Evolutionary conservation across 2,113 vertebrate species (phyloP), one percentile per base, ranked within the genome.

Genomic region (Dipodomys stephensi): DNA sequence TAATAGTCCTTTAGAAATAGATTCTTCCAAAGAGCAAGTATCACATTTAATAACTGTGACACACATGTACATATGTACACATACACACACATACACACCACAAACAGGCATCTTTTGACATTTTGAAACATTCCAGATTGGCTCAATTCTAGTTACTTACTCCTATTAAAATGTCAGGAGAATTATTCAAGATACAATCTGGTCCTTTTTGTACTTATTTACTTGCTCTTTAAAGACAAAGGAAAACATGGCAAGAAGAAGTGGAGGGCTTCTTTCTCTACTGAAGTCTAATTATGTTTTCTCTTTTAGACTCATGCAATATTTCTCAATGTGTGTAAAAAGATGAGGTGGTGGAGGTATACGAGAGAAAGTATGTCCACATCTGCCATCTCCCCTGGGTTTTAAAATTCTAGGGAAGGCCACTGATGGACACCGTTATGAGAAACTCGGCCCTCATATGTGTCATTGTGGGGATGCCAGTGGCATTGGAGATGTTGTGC

Each of bases 61-160:
- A 81, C 16, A 72, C 1, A 15, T 80, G 49, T 23, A n/a, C 65
- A 19, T 23, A 30, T 44, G n/a, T 53, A 25, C 19, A 3, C 15
- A 82, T 39, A 69, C 6, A 39, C 57, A 25, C 19, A 3, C 15
- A 82, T 39, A 69, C 6, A 39, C 57, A 82, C 53, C 80, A 88
- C 78, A 95, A 96, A 93, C 27, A 87, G 35, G 28, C 73, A 96
- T 93, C 94, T 95, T 85, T 92, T 94, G 79, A 94, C 88, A 97
- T 96, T 97, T 96, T 86, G 96, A 97, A 72, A 81, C 57, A 93
- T 88, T 93, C 82, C 74, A 93, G 27, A 85, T 92, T 96, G 94
- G 85, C 72, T 85, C 62, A 32, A 67, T 83, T 91, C 83, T 94
- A 96, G 67, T 69, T 88, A 93, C 76, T 95, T 88, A 93, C 76